Evolutionary conservation across 64 coral and sea anemone species (phyloP).

Genomic region (Anthopleura sola): DNA sequence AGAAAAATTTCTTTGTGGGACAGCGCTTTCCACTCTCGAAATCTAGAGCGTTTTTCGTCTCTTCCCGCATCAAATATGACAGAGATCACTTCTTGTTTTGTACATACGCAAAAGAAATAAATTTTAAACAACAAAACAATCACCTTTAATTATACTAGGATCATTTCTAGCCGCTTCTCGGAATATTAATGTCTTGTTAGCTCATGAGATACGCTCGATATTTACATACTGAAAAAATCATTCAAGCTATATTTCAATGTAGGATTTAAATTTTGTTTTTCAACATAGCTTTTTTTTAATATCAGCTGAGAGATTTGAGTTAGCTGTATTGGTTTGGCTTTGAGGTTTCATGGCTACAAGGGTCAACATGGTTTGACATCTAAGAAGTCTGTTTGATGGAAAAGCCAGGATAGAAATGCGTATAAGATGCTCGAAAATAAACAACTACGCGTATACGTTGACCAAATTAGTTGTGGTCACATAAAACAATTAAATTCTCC

Average conservation of each 20-base stretch:
- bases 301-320: neutral
- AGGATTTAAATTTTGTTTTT: neutral
- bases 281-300: neutral
- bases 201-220: neutral
- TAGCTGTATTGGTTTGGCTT: neutral
- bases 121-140: slow-evolving; percentile 21
- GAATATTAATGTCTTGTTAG: slow-evolving; percentile 28
- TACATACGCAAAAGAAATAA: slow-evolving; percentile 11
- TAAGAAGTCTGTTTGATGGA: neutral
- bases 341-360: slow-evolving; percentile 4
- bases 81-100: slow-evolving; percentile 11
- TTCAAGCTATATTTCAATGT: neutral
- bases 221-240: slow-evolving; percentile 14
- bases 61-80: neutral
- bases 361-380: slow-evolving; percentile 25
- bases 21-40: neutral
- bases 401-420: slow-evolving; percentile 3
- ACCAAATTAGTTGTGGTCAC: slow-evolving; percentile 7
- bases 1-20: slow-evolving; percentile 7
- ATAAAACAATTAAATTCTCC: slow-evolving; percentile 17
- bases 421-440: slow-evolving; percentile 8
- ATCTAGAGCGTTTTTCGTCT: neutral
- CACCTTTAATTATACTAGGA: slow-evolving; percentile 6
- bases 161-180: slow-evolving; percentile 13
- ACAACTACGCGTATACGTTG: slow-evolving; percentile 23